Percentiles rank a stretch among this genome's conserved stretches.
Conservation (phyloP, 30 jellyfish, hydroid and myxozoan genomes). For the Cassiopea andromeda region DNA sequence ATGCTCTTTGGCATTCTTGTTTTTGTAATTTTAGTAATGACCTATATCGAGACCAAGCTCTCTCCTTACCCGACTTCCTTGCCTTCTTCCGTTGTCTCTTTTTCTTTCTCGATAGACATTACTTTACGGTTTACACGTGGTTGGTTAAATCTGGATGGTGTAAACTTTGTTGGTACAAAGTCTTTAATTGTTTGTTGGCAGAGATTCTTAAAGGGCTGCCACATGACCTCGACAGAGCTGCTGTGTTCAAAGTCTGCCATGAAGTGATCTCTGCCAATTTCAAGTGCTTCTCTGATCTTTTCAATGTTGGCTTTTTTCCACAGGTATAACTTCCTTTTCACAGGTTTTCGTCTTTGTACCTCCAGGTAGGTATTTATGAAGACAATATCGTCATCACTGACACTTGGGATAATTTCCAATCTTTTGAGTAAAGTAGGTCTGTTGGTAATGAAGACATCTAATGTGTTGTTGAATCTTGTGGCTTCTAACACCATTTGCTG, state of each 20-base stretch:
- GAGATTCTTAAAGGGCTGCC: neutral
- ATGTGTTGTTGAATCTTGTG: conserved; percentile 1
- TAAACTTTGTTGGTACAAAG: conserved; percentile 43
- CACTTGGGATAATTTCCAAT: conserved; percentile 17
- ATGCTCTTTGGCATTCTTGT: conserved; percentile 37
- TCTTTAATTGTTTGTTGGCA: conserved; percentile 24
- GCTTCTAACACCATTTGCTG: conserved; percentile 22
- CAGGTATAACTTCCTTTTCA: neutral
- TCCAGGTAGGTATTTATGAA: neutral
- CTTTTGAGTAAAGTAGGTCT: conserved; percentile 8
- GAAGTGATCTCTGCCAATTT: neutral
- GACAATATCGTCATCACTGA: conserved; percentile 10
- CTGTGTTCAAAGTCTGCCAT: neutral
- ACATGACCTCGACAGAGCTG: conserved; percentile 14
- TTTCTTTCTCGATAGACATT: conserved; percentile 24
- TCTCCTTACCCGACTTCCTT: conserved; percentile 34
- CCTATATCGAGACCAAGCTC: conserved; percentile 27
- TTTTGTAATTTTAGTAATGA: conserved; percentile 33
- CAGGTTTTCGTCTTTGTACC: conserved; percentile 18
- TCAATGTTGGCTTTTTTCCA: conserved; percentile 20
- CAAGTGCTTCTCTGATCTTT: neutral
- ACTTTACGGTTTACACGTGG: conserved; percentile 26
- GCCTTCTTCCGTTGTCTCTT: conserved; percentile 28
- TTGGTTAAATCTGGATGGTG: conserved; percentile 21
- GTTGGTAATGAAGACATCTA: conserved; percentile 20